phyloP scores from a whole-genome alignment of 2,888 invertebrate genomes.

The Rhagium mordax region DNA sequence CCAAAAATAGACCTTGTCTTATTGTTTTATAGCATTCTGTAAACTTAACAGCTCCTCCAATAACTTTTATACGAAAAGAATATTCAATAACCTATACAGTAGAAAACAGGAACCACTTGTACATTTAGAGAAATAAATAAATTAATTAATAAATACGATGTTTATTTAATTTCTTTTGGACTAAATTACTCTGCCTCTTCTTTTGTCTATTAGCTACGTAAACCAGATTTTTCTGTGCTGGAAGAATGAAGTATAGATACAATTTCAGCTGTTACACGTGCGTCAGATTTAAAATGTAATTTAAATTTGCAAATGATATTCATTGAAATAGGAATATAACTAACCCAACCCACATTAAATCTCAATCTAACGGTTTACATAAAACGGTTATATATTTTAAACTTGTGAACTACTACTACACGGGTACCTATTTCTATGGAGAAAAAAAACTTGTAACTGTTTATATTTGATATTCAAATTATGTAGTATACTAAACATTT shows the following conservation, averaged over 20 bases:
- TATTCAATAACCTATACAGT: no score
- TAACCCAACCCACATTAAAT: constrained; percentile 10
- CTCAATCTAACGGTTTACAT: background rate
- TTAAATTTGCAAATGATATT: background rate
- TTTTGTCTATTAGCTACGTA: no score
- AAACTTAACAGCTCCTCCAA: no score
- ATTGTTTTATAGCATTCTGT: no score
- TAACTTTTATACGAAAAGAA: no score
- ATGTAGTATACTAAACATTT: background rate
- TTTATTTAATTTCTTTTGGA: no score
- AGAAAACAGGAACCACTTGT: no score
- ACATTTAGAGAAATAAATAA: no score
- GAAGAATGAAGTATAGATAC: background rate
- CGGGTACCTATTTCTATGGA: background rate
- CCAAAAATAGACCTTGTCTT: no score
- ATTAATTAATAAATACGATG: no score
- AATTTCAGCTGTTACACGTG: background rate
- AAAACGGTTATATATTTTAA: constrained; percentile 3
- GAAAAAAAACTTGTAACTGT: background rate
- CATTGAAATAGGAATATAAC: background rate
- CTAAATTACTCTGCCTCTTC: no score
- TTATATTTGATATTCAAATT: background rate
- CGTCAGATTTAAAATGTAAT: background rate
- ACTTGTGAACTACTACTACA: background rate
- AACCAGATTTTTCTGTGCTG: background rate